Percentiles rank a stretch among this genome's conserved stretches.
These are phyloP conservation scores for Desoria tigrina DNA, from an alignment of 2,888 invertebrate genomes.

Conservation along the genomic window DNA sequence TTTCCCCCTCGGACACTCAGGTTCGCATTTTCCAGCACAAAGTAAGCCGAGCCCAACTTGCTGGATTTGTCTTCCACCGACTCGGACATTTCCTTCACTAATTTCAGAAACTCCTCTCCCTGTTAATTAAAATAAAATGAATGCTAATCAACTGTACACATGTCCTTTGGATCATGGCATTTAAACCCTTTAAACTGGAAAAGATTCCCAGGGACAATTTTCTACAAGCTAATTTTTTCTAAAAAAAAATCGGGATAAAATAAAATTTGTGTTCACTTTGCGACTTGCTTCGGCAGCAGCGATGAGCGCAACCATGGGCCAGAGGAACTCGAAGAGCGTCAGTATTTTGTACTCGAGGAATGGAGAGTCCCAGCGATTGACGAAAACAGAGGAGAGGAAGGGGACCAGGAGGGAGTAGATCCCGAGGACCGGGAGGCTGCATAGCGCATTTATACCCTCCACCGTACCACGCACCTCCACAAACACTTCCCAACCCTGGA, in stretches of 20 bases:
- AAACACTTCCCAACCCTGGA: background rate
- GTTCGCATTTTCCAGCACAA: background rate
- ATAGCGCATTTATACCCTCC: background rate
- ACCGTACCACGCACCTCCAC: background rate
- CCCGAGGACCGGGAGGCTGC: background rate
- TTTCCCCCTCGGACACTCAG: background rate
- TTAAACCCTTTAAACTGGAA: too few relatives aligned
- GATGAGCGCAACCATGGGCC: constrained; percentile 6
- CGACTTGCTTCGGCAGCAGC: background rate
- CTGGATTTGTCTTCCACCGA: background rate
- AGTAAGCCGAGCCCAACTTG: background rate
- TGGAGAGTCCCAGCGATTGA: constrained; percentile 1
- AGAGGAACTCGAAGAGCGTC: background rate
- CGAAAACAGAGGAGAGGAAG: background rate
- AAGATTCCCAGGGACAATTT: too few relatives aligned
- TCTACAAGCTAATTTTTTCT: too few relatives aligned
- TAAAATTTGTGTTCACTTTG: background rate
- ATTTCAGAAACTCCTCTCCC: background rate
- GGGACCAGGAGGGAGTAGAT: constrained; percentile 5
- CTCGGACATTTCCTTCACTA: background rate
- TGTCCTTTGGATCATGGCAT: too few relatives aligned
- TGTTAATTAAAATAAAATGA: too few relatives aligned
- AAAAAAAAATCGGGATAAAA: too few relatives aligned
- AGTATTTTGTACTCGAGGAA: constrained; percentile 3
- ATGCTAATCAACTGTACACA: too few relatives aligned